Evolutionary conservation across 53 echinoderm and acorn worm genomes (phyloP), one percentile per base, ranked within the genome.

Genomic region (Arbacia lixula): DNA sequence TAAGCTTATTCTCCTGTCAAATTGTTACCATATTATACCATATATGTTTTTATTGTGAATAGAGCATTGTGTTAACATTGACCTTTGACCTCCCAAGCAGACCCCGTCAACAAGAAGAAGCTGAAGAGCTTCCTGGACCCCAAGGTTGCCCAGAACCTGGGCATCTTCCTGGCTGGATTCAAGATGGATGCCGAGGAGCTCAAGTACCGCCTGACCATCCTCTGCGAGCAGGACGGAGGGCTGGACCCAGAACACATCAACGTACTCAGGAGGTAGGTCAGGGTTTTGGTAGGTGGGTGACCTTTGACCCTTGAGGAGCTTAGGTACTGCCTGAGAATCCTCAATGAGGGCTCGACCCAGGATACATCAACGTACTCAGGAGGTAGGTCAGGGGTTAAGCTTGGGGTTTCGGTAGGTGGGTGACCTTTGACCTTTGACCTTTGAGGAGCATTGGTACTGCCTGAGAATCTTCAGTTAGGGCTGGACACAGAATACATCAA

Each of bases 131-230:
- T 99, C 78, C 60, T 99, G 60, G 95, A 99, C 72, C 94, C 99
- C 4, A 99, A 99, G 60, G 86, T 99, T 22, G 99, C 99, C 33
- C 99, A 99, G 77, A 99, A 99, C 55, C 92, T 99, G 72, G 99
- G 95, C 49, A 99, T 99, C 76, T 99, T 99, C 72, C 72, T 99
- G 60, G 94, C 92, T 54, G 99, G 99, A 24, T 99, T 99, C 83
- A 99, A 99, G 86, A 95, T 99, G 92, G 99, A 99, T 20, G 84
- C 88, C 12, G 92, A 95, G 36, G 99, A 99, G 46, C 84, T 99
- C 64, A 92, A 90, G 58, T 90, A 92, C 67, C 37, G 99, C 33
- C 71, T 99, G 16, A 92, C 95, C 22, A 94, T 94, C 67, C 78
- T 94, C 19, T 68, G 66, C 10, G 99, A 99, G 71, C 78, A 92